These are phyloP conservation scores for Furcifer pardalis DNA, from an alignment of 2,797 vertebrate genomes.

Conservation along the genomic window DNA sequence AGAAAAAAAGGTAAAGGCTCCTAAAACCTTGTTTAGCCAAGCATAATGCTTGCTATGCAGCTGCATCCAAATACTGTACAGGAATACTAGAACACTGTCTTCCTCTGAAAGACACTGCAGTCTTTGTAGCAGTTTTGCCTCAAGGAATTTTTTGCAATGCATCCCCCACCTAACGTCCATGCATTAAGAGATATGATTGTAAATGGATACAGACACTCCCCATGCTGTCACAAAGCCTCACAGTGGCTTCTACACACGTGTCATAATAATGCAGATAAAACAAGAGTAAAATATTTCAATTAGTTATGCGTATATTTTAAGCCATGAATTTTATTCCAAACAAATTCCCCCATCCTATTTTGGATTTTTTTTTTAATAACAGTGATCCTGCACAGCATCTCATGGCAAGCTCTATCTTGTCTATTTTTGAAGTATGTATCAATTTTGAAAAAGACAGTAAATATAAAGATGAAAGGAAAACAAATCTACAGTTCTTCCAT, in stretches of 20 bases:
- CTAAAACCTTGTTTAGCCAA: neutral
- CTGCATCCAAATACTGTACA: neutral
- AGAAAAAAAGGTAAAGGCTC: slow-evolving; percentile 4
- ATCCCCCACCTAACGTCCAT: neutral
- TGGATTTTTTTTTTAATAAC: neutral
- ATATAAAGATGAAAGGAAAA: slow-evolving; percentile 28
- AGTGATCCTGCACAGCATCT: neutral
- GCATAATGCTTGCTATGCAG: neutral
- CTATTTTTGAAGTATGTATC: neutral
- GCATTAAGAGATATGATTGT: neutral
- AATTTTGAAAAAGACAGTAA: slow-evolving; percentile 28
- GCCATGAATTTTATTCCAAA: neutral
- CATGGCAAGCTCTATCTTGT: neutral
- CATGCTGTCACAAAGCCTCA: slow-evolving; percentile 39
- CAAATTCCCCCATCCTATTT: neutral
- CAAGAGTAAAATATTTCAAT: slow-evolving; percentile 44
- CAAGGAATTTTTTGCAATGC: neutral
- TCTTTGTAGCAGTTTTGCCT: neutral
- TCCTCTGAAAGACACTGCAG: slow-evolving; percentile 16
- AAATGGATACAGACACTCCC: slow-evolving; percentile 20
- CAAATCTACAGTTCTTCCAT: neutral
- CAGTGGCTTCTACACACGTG: slow-evolving; percentile 36
- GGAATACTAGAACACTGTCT: slow-evolving; percentile 26
- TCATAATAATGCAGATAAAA: slow-evolving; percentile 44
- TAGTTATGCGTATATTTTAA: neutral